Evolutionary conservation across 2,113 vertebrate species (phyloP).

Genomic region (Mesembrinibis cayennensis): DNA sequence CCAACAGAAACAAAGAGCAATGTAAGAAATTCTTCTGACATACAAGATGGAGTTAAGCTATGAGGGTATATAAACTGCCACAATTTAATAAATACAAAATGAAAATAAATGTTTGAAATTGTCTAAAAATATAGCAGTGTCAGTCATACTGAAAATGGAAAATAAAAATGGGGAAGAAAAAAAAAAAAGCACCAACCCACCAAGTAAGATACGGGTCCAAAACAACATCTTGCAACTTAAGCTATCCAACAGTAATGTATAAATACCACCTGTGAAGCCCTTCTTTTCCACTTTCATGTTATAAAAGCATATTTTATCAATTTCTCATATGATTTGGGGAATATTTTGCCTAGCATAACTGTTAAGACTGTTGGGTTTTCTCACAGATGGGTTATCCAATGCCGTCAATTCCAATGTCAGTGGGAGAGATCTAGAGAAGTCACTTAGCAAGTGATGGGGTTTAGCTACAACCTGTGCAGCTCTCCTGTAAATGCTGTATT

Average conservation of each 20-base stretch:
- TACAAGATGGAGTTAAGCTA: not conserved
- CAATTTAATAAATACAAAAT: not conserved
- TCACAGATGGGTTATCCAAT: not conserved
- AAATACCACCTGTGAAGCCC: not conserved
- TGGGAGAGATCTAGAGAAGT: not conserved
- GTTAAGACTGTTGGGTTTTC: not conserved
- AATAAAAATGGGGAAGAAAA: not conserved
- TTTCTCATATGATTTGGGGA: not conserved
- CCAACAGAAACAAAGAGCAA: not conserved
- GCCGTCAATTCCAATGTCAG: not conserved
- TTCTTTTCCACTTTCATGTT: not conserved
- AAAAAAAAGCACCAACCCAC: not conserved
- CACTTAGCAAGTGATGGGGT: not conserved
- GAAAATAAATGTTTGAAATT: not conserved
- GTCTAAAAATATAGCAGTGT: not conserved
- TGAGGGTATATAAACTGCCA: not conserved
- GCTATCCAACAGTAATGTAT: not conserved
- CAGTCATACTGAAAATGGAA: not conserved
- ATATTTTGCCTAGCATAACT: not conserved
- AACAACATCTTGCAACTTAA: not conserved
- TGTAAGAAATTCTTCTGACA: not conserved
- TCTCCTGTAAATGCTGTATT: not conserved
- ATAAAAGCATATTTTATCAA: not conserved
- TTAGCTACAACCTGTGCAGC: not conserved
- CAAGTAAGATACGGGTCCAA: not conserved